Percentiles rank a stretch among this genome's conserved stretches.
phyloP scores from a whole-genome alignment of 2,888 invertebrate species.

The Blera fallax region DNA sequence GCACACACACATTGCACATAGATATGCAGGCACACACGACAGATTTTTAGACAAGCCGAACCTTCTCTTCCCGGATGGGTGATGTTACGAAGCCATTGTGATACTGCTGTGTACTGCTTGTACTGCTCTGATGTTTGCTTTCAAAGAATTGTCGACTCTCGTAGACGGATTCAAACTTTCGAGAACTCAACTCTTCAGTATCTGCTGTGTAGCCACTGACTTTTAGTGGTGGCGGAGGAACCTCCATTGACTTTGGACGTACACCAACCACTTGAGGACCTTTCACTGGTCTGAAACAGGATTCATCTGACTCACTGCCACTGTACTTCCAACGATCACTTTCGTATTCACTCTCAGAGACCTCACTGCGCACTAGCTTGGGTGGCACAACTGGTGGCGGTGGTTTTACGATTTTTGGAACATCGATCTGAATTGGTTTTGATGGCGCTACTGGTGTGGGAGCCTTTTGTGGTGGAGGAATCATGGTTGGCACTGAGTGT shows the following conservation, averaged over 20 bases:
- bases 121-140: constrained; percentile 60
- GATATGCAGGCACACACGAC: background rate
- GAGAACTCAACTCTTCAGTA: constrained; percentile 85
- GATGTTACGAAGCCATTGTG: constrained; percentile 74
- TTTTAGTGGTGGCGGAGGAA: constrained; percentile 81
- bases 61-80: constrained; percentile 79
- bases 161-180: constrained; percentile 77
- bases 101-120: constrained; percentile 71
- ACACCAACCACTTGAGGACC: constrained; percentile 81
- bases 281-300: constrained; percentile 83
- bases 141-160: constrained; percentile 77
- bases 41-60: constrained; percentile 74
- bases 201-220: constrained; percentile 87
- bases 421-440: constrained; percentile 83
- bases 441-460: constrained; percentile 80
- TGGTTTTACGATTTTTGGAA: constrained; percentile 83
- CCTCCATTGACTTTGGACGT: constrained; percentile 84
- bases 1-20: background rate
- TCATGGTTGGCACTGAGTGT: constrained; percentile 83
- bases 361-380: constrained; percentile 84
- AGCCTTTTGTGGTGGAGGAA: constrained; percentile 79
- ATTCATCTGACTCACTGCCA: constrained; percentile 86
- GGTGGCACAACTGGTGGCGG: constrained; percentile 84
- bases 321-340: constrained; percentile 87
- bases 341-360: constrained; percentile 87